Percentiles rank a stretch among this genome's conserved stretches.
phyloP scores from a whole-genome alignment of 1,140 invertebrate genomes.

The Hesperophylax magnus region DNA sequence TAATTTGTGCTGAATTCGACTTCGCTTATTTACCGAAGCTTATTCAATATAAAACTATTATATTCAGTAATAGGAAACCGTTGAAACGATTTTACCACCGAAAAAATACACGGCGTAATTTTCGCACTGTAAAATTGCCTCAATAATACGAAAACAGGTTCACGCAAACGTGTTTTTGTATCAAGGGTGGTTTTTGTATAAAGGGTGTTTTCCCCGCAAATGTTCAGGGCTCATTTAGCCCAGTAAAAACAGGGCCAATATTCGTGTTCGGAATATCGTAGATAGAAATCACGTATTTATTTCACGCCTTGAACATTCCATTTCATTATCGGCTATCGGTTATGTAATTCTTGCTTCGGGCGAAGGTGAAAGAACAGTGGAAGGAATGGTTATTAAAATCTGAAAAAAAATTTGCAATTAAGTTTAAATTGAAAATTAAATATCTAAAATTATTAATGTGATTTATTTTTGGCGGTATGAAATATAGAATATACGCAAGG shows the following conservation, averaged over 20 bases:
- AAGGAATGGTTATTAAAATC: too few species aligned
- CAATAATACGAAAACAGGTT: not conserved
- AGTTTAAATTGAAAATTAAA: too few species aligned
- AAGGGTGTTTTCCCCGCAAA: slow-evolving; percentile 8
- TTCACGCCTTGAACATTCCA: slow-evolving; percentile 34
- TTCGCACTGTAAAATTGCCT: not conserved
- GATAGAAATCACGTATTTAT: slow-evolving; percentile 38
- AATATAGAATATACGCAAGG: too few species aligned
- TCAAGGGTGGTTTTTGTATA: not conserved
- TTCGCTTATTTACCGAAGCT: too few species aligned
- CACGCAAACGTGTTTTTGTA: not conserved
- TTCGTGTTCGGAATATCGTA: slow-evolving; percentile 15
- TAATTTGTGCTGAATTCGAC: too few species aligned
- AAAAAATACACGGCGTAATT: not conserved
- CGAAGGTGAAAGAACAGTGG: too few species aligned
- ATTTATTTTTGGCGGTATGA: too few species aligned
- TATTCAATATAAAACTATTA: too few species aligned
- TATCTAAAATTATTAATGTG: too few species aligned
- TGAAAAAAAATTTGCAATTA: too few species aligned
- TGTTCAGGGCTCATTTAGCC: slow-evolving; percentile 19
- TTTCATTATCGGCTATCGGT: slow-evolving; percentile 32
- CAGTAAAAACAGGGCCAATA: not conserved
- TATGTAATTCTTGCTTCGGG: slow-evolving; percentile 3
- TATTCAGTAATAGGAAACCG: too few species aligned
- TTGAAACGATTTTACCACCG: too few species aligned